Percentiles rank a stretch among this genome's conserved stretches.
phyloP scores from a whole-genome alignment of 2,113 vertebrate species.

The Neoarius graeffei region DNA sequence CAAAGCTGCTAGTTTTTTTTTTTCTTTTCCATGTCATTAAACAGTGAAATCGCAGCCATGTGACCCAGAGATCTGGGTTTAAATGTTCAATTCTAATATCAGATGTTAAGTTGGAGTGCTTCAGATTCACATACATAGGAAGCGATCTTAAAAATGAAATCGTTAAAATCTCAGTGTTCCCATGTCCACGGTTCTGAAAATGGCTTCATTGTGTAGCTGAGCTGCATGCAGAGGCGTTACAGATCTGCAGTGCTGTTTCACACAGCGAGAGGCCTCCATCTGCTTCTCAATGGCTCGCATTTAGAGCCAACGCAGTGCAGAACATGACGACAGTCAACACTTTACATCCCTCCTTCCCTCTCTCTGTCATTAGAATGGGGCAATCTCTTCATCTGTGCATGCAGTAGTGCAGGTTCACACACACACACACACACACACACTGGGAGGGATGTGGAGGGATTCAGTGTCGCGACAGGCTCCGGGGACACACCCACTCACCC shows the following conservation, averaged over 20 bases:
- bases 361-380: neutral
- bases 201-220: constrained; percentile 2
- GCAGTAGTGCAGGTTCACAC: neutral
- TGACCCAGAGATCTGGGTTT: neutral
- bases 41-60: neutral
- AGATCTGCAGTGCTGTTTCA: neutral
- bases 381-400: neutral
- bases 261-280: constrained; percentile 17
- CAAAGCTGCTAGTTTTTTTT: neutral
- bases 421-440: neutral
- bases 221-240: neutral
- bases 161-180: neutral
- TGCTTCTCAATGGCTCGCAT: constrained; percentile 20
- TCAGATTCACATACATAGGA: neutral
- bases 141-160: neutral
- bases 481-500: constrained; percentile 15
- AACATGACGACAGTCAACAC: constrained; percentile 4
- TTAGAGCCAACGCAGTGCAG: constrained; percentile 24
- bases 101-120: neutral
- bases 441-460: neutral
- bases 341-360: neutral
- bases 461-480: constrained; percentile 25
- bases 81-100: neutral
- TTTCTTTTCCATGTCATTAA: neutral
- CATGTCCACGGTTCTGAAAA: neutral